These are phyloP conservation scores for Euzetes globulus DNA, from an alignment of 2,888 invertebrate species.

Conservation along the genomic window DNA sequence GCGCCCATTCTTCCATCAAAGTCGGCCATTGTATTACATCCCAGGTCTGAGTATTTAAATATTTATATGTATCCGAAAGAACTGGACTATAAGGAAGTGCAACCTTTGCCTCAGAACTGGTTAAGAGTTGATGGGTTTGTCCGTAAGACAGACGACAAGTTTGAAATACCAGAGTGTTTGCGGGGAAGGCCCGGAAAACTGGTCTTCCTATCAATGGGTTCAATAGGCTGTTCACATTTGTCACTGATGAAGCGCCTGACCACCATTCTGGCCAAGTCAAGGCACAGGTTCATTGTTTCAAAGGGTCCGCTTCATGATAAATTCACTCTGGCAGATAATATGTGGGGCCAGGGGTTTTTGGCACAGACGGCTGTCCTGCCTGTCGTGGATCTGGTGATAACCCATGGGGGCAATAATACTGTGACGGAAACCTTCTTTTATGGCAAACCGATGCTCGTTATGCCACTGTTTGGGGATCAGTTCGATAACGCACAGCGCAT, in stretches of 20 bases:
- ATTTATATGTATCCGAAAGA: slow-evolving; percentile 29
- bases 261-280: slow-evolving; percentile 12
- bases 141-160: neutral
- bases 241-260: slow-evolving; percentile 26
- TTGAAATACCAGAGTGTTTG: slow-evolving; percentile 25
- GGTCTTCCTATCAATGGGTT: slow-evolving; percentile 30
- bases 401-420: slow-evolving; percentile 35
- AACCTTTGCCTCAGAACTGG: neutral
- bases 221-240: slow-evolving; percentile 25
- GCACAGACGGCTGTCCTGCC: slow-evolving; percentile 25
- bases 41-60: neutral
- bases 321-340: slow-evolving; percentile 29
- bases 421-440: slow-evolving; percentile 29
- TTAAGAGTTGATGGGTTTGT: neutral
- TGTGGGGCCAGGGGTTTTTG: slow-evolving; percentile 32
- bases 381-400: slow-evolving; percentile 36
- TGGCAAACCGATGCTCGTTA: slow-evolving; percentile 30
- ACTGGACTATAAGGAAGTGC: slow-evolving; percentile 17
- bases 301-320: slow-evolving; percentile 31
- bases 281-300: slow-evolving; percentile 28
- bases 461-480: slow-evolving; percentile 35
- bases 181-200: slow-evolving; percentile 14
- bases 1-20: neutral
- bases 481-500: slow-evolving; percentile 27
- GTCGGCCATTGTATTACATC: neutral